Conservation (phyloP, 1,140 invertebrate genomes). For the Drosophila arawakana region DNA sequence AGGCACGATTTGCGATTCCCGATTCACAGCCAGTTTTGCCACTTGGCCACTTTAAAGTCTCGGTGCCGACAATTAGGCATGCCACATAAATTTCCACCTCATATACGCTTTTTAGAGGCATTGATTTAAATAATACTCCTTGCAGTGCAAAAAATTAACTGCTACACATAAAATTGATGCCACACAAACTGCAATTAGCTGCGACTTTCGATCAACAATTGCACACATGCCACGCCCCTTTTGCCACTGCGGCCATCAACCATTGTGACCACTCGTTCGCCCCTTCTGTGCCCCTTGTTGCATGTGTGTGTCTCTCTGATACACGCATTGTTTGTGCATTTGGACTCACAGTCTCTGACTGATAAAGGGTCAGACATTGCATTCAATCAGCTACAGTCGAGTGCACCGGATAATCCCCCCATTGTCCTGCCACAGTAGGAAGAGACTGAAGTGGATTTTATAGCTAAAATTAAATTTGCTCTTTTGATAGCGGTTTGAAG, state of each 20-base stretch:
- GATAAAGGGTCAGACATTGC: slow-evolving; percentile 47
- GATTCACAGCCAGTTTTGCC: slow-evolving; percentile 3
- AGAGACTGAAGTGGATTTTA: no score
- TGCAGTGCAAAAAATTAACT: slow-evolving; percentile 22
- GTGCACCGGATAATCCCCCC: slow-evolving; percentile 37
- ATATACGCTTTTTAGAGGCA: slow-evolving; percentile 58
- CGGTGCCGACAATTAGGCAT: slow-evolving; percentile 76
- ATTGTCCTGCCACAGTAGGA: slow-evolving; percentile 14
- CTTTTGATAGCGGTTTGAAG: slow-evolving; percentile 13
- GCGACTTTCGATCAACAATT: slow-evolving; percentile 33
- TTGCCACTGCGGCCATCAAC: slow-evolving; percentile 7
- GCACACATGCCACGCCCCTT: slow-evolving; percentile 4
- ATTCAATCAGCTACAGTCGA: slow-evolving; percentile 39
- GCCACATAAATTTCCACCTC: slow-evolving; percentile 79
- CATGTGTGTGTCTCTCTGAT: slow-evolving; percentile 21
- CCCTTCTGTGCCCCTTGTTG: slow-evolving; percentile 2
- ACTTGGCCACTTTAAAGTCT: slow-evolving; percentile 63
- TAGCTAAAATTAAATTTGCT: slow-evolving; percentile 27
- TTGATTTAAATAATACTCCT: slow-evolving; percentile 84
- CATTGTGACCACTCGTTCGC: slow-evolving; percentile 16
- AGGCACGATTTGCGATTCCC: not conserved
- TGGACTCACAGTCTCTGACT: slow-evolving; percentile 13
- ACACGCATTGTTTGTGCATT: slow-evolving; percentile 13
- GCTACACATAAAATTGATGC: slow-evolving; percentile 14
- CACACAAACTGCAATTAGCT: slow-evolving; percentile 43